Base-by-base conservation (phyloP, 2,113 vertebrate genomes). In the Triplophysa dalaica region DNA sequence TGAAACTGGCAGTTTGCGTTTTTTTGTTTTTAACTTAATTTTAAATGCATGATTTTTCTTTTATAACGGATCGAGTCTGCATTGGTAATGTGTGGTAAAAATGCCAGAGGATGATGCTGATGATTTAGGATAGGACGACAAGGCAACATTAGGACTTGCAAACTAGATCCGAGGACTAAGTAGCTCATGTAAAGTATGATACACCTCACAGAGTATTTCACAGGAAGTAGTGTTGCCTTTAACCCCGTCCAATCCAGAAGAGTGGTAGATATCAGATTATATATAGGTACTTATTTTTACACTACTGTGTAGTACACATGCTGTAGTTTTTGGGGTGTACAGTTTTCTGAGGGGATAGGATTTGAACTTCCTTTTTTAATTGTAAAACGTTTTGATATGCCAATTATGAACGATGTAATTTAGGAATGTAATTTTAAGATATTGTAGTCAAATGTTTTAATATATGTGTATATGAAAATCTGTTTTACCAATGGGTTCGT, bases 401-500 rank as follows among this genome's bases (percentile, higher is more conserved):
- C 81, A 84, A 68, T 81, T 86, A 89, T 89, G 88, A 89, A 87
- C 86, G 82, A 84, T 83, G 83, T 92, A 83, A 66, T 90, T 84
- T 91, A 90, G 90, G 88, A 94, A 89, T 94, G 92, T 91, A 92
- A 90, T 87, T 90, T 86, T 86, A 90, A 90, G 90, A 89, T 80
- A 93, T 89, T 90, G 91, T 90, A 93, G 92, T 90, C 62, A 93
- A 92, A 92, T 92, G 87, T 94, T 94, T 77, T 94, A 92, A 90
- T 88, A 90, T 90, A 91, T 93, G 83, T 92, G 86, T 91, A 87
- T 88, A 90, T 87, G 88, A 88, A 83, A 81, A 89, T 86, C 85
- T 90, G 84, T 89, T 93, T 92, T 90, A 91, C 90, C 84, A 89
- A 88, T 92, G 90, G 87, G 88, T 92, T 89, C 90, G 86, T 93